Percentiles rank a stretch among this genome's conserved stretches.
Conservation (phyloP, 2,797 vertebrate species). For the Anomalospiza imberbis region DNA sequence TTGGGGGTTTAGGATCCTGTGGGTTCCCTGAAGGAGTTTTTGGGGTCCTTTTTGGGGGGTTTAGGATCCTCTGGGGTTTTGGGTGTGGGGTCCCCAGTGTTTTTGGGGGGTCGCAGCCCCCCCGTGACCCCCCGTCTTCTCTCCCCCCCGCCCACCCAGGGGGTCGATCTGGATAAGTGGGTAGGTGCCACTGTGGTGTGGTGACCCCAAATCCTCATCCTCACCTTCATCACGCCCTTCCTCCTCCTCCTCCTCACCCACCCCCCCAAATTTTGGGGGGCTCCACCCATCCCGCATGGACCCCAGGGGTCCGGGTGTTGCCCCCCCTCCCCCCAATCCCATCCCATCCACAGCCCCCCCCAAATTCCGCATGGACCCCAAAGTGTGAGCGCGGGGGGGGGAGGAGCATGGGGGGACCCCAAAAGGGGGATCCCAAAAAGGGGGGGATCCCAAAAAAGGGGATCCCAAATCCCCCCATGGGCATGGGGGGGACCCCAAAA, state of each 20-base stretch:
- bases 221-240: neutral
- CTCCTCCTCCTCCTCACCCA: neutral
- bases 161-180: neutral
- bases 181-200: neutral
- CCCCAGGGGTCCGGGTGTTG: neutral
- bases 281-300: neutral
- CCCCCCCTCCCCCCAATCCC: neutral
- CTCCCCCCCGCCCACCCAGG: neutral
- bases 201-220: neutral
- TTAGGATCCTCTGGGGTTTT: too few species aligned
- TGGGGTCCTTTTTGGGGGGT: too few species aligned
- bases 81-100: neutral
- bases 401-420: neutral
- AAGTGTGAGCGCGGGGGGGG: neutral
- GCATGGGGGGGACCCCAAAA: too few species aligned
- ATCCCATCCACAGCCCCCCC: neutral
- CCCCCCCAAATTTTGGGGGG: neutral
- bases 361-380: neutral
- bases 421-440: too few species aligned
- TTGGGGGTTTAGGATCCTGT: too few species aligned
- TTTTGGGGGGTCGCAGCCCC: neutral
- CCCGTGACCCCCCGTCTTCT: neutral
- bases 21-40: too few species aligned
- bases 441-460: too few species aligned
- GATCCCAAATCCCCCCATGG: too few species aligned